Evolutionary conservation across 2,113 vertebrate species (phyloP).

Genomic region (Taurulus bubalis): DNA sequence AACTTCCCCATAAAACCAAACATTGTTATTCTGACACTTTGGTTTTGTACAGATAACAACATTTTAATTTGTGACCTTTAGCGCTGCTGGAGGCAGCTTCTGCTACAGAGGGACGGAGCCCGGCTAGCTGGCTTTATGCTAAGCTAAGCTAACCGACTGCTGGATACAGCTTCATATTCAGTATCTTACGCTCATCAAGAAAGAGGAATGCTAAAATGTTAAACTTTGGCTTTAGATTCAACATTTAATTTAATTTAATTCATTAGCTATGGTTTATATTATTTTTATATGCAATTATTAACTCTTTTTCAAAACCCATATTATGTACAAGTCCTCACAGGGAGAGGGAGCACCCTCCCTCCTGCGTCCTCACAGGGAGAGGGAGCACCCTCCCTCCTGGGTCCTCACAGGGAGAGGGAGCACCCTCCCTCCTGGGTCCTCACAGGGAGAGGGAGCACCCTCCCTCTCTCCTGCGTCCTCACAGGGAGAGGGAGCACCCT

Average conservation of each 20-base stretch:
- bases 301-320: background rate
- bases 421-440: no score
- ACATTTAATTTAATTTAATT: no score
- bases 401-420: no score
- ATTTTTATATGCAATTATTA: background rate
- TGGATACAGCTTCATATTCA: background rate
- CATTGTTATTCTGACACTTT: no score
- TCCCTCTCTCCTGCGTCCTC: no score
- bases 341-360: no score
- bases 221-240: background rate
- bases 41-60: background rate
- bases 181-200: background rate
- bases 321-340: no score
- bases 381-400: conserved; percentile 1
- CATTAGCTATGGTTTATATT: background rate
- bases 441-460: no score
- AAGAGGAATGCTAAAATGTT: background rate
- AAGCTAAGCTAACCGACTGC: background rate
- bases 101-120: background rate
- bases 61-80: background rate
- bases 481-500: no score
- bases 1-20: no score
- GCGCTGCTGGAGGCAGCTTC: background rate
- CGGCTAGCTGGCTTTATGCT: background rate
- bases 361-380: no score